These are phyloP conservation scores for Polyommatus iphigenia DNA, from an alignment of 2,888 invertebrate species.

Conservation along the genomic window DNA sequence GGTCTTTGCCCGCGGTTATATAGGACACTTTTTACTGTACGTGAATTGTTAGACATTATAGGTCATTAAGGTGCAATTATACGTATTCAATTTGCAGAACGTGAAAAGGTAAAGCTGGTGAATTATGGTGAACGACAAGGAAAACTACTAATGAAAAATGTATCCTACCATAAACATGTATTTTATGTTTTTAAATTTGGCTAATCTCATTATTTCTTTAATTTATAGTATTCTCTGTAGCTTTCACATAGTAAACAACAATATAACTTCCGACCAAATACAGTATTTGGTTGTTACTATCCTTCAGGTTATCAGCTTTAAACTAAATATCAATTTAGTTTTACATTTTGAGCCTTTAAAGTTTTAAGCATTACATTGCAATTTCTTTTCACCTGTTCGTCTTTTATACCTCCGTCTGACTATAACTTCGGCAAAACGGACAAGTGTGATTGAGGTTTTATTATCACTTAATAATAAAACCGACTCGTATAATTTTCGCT, in stretches of 20 bases:
- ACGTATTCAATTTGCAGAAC: background rate
- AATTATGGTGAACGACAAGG: background rate
- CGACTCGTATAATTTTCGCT: background rate
- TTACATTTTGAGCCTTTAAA: background rate
- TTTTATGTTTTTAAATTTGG: too few relatives aligned
- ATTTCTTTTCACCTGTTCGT: background rate
- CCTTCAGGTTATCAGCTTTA: too few relatives aligned
- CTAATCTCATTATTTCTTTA: too few relatives aligned
- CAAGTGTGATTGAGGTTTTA: background rate
- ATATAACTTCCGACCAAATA: too few relatives aligned
- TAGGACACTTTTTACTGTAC: constrained; percentile 26
- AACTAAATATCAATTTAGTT: too few relatives aligned
- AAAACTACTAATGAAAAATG: background rate
- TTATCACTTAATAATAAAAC: background rate
- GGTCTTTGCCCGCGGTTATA: constrained; percentile 20
- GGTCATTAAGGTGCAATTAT: background rate
- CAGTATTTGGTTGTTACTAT: too few relatives aligned
- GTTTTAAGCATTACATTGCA: background rate
- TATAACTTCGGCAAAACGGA: background rate
- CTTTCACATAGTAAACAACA: too few relatives aligned
- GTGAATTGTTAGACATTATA: background rate
- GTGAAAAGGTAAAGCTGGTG: background rate
- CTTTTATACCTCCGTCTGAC: background rate
- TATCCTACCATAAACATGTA: too few relatives aligned
- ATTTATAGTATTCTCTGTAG: too few relatives aligned